A percentile compares a stretch with the other conserved stretches of the same genome.
Evolutionary conservation across 2,888 invertebrate genomes (phyloP).

Genomic region (Acanthopleura granulata): DNA sequence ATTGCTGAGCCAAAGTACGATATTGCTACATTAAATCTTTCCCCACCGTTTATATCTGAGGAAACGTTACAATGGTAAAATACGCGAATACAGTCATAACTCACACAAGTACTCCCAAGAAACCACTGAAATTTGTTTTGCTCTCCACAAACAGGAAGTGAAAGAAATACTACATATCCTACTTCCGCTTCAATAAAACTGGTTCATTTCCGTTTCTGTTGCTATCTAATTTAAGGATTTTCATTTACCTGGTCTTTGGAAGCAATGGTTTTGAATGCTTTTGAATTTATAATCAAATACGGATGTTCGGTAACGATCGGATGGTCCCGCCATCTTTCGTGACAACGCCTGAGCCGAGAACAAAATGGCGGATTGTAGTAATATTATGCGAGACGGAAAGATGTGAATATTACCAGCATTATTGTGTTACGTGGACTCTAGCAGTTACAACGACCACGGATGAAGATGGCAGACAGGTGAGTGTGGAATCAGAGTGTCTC

Average conservation of each 20-base stretch:
- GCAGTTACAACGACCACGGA: constrained; percentile 11
- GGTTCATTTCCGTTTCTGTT: too few relatives aligned
- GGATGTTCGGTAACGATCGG: constrained; percentile 20
- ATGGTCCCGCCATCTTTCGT: constrained; percentile 24
- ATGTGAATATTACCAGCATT: constrained; percentile 2
- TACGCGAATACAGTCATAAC: background rate
- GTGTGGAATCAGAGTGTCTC: background rate
- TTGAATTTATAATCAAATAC: background rate
- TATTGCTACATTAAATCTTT: background rate
- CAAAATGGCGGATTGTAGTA: constrained; percentile 25
- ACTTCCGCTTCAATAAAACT: background rate
- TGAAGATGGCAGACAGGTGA: constrained; percentile 19
- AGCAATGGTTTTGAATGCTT: background rate
- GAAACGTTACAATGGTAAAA: background rate
- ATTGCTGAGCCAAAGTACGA: background rate
- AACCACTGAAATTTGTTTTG: too few relatives aligned
- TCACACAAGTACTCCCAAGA: background rate
- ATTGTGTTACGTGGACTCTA: background rate
- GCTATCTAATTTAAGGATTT: too few relatives aligned
- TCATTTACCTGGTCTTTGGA: background rate
- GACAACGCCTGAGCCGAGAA: constrained; percentile 32
- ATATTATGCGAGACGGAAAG: constrained; percentile 13
- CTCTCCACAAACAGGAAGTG: background rate
- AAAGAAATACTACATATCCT: background rate
- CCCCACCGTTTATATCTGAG: background rate